These are phyloP conservation scores for Andrena fulva DNA, from an alignment of 2,888 invertebrate species.

Conservation along the genomic window DNA sequence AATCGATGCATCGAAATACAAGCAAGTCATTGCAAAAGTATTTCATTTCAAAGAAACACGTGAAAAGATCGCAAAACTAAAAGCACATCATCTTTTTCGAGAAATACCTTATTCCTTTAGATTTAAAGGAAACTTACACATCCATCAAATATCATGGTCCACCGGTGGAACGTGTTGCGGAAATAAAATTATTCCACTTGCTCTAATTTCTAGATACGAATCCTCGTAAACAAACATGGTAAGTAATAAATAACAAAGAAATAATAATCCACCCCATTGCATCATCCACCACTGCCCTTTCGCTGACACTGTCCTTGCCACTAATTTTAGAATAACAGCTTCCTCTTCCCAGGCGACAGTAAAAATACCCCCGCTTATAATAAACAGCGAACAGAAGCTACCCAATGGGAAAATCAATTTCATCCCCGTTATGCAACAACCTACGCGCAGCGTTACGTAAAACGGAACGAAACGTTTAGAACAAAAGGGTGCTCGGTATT, in stretches of 20 bases:
- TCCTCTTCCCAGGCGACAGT: slow-evolving; percentile 5
- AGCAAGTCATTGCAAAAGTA: too few species aligned
- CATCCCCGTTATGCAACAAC: slow-evolving; percentile 3
- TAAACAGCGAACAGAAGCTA: background rate
- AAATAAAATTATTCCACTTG: too few species aligned
- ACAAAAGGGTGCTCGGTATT: background rate
- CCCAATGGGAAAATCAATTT: background rate
- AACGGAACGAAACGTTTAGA: background rate
- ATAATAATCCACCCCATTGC: background rate
- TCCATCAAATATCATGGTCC: too few species aligned
- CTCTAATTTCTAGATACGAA: too few species aligned
- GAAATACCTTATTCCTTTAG: too few species aligned
- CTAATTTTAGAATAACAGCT: slow-evolving; percentile 14
- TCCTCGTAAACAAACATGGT: background rate
- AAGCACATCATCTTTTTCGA: too few species aligned
- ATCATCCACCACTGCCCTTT: background rate
- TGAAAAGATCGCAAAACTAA: too few species aligned
- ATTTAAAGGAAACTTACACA: too few species aligned
- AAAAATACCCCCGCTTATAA: slow-evolving; percentile 21
- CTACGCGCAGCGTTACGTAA: slow-evolving; percentile 2
- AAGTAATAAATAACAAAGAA: background rate
- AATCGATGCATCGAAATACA: too few species aligned
- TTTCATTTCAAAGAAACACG: too few species aligned
- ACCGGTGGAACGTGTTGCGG: too few species aligned
- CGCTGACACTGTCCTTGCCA: slow-evolving; percentile 3